These are phyloP conservation scores for Gasterosteus nipponicus DNA, from an alignment of 2,113 vertebrate species.

Conservation along the genomic window DNA sequence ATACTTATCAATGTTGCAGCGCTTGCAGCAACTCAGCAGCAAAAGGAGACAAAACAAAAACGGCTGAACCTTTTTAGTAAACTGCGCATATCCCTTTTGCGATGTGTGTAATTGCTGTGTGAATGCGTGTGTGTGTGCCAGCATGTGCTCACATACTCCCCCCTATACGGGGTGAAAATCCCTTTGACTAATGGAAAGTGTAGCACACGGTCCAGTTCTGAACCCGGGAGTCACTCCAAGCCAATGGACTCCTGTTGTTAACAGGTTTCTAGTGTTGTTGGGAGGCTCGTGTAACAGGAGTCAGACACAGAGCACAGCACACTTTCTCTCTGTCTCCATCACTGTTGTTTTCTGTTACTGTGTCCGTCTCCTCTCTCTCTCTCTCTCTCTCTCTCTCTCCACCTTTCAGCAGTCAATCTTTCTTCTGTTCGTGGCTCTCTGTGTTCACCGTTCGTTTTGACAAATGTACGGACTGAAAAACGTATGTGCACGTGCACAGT, in stretches of 20 bases:
- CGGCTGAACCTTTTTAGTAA: constrained; percentile 34
- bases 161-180: constrained; percentile 27
- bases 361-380: not conserved
- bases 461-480: not conserved
- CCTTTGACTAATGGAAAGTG: constrained; percentile 46
- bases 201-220: constrained; percentile 39
- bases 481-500: not conserved
- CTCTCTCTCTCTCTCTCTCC: not conserved
- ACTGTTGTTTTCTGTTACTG: not conserved
- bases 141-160: not conserved
- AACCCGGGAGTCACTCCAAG: constrained; percentile 34
- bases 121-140: constrained; percentile 4
- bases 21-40: not conserved
- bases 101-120: constrained; percentile 6
- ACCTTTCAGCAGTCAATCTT: not conserved
- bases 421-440: not conserved
- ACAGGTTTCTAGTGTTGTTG: constrained; percentile 58
- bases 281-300: constrained; percentile 57
- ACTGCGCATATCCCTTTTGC: not conserved
- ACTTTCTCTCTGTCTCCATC: constrained; percentile 19
- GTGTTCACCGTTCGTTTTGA: not conserved
- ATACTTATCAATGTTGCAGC: not conserved
- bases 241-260: constrained; percentile 72
- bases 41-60: constrained; percentile 20
- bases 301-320: constrained; percentile 55